A percentile compares a stretch with the other conserved stretches of the same genome.
These are phyloP conservation scores for Hypsibius dujardini DNA, from an alignment of 1,140 invertebrate genomes.

Conservation along the genomic window DNA sequence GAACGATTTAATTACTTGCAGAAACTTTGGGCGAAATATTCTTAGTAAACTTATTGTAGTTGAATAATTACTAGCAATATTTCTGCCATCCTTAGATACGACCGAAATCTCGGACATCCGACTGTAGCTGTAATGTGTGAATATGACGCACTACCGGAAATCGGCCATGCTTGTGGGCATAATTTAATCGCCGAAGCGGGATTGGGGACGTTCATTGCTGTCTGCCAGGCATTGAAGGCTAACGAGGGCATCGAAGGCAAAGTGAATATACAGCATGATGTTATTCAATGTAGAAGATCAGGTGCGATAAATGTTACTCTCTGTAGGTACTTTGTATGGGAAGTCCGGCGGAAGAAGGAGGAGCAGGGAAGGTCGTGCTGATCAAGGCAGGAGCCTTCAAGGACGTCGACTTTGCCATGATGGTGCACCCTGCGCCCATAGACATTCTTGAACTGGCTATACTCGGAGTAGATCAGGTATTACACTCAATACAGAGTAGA, in stretches of 20 bases:
- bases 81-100: no score
- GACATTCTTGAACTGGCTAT: constrained; percentile 23
- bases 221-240: constrained; percentile 29
- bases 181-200: constrained; percentile 36
- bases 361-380: constrained; percentile 33
- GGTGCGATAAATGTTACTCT: background rate
- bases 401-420: constrained; percentile 33
- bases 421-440: constrained; percentile 31
- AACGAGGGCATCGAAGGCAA: constrained; percentile 23
- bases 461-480: constrained; percentile 20
- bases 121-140: constrained; percentile 32
- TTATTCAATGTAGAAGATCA: background rate
- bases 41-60: no score
- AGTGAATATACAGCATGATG: constrained; percentile 19
- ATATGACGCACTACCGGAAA: constrained; percentile 35
- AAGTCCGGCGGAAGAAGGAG: constrained; percentile 34
- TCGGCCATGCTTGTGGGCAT: constrained; percentile 36
- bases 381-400: constrained; percentile 31
- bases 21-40: no score
- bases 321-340: constrained; percentile 32
- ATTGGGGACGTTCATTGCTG: constrained; percentile 29
- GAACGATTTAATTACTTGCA: no score
- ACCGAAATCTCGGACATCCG: no score
- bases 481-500: no score
- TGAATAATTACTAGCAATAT: no score